Evolutionary conservation across 2,888 invertebrate species (phyloP), one percentile per base, ranked within the genome.

Genomic region (Pachliopta kotzebuea): DNA sequence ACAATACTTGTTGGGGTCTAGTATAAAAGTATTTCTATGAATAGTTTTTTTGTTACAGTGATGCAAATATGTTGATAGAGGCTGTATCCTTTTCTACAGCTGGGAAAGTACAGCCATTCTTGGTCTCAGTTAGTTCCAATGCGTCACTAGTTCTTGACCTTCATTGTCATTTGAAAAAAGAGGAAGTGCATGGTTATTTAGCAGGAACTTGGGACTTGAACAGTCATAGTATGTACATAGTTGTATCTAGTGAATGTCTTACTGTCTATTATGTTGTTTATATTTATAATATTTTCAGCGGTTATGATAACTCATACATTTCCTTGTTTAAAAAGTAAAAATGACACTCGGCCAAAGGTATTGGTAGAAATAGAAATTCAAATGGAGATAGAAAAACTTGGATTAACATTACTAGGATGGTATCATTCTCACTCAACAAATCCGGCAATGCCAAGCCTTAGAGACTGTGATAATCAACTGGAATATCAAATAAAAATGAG

Each of bases 401-500:
- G 96, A 62, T 92, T 98, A 50, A 94, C 95, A 6, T 87, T 98
- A 11, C 95, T 98, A 4, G 98, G 98, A 9, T 98, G 98, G 98
- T 98, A 98, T 87, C 98, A 98, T 86, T 98, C 98, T 14, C 98
- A 98, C 89, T 97, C 98, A 0, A 94, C 95, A 62, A 95, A 96
- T 71, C 95, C 96, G 63, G 96, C 98, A 1, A 96, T 97, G 75
- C 98, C 97, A 68, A 98, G 96, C 75, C 93, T 94, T 66, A 92
- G 97, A 62, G 98, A 99, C 81, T 96, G 98, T 65, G 98, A 98
- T 80, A 95, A 96, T 65, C 98, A 99, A 85, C 89, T 99, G 70
- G 98, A 98, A 76, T 98, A 98, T 88, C 98, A 99, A 87, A 96
- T 98, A 64, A 96, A 96, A 80, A 97, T 98, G 96, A 96, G 98